phyloP scores from a whole-genome alignment of 2,113 vertebrate genomes.

The Promerops cafer region DNA sequence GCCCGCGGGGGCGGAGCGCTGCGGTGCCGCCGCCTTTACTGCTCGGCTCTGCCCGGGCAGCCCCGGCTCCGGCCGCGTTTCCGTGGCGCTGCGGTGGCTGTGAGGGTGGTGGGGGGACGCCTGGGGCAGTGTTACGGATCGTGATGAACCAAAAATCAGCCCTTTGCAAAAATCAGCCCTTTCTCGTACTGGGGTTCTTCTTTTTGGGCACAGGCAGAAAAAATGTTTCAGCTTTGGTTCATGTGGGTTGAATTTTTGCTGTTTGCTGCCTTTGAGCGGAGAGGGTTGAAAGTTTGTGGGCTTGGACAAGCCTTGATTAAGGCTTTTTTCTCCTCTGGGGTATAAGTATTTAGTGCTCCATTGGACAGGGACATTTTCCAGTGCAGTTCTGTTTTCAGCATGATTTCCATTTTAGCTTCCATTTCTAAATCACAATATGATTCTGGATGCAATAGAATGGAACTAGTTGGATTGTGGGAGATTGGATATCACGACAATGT shows the following conservation, averaged over 20 bases:
- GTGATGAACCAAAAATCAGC: background rate
- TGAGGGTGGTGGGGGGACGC: too few relatives aligned
- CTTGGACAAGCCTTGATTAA: background rate
- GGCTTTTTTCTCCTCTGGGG: background rate
- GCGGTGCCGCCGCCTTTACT: too few relatives aligned
- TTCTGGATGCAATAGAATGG: background rate
- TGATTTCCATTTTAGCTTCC: background rate
- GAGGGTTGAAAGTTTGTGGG: background rate
- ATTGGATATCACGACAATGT: background rate
- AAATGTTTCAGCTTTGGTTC: background rate
- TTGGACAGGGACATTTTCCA: background rate
- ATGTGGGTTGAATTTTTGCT: background rate
- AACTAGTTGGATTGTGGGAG: background rate
- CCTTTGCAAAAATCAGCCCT: background rate
- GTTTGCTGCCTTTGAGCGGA: background rate
- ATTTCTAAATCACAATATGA: background rate
- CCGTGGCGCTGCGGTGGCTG: fast-evolving
- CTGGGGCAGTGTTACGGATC: fast-evolving
- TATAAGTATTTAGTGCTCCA: background rate
- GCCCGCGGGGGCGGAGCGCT: too few relatives aligned
- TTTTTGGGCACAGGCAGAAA: background rate
- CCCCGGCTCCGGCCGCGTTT: background rate
- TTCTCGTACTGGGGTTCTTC: background rate
- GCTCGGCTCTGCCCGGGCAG: too few relatives aligned
- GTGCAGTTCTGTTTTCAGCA: background rate